Evolutionary conservation across 2,797 vertebrate genomes (phyloP).

Genomic region (Hyperoplus immaculatus): DNA sequence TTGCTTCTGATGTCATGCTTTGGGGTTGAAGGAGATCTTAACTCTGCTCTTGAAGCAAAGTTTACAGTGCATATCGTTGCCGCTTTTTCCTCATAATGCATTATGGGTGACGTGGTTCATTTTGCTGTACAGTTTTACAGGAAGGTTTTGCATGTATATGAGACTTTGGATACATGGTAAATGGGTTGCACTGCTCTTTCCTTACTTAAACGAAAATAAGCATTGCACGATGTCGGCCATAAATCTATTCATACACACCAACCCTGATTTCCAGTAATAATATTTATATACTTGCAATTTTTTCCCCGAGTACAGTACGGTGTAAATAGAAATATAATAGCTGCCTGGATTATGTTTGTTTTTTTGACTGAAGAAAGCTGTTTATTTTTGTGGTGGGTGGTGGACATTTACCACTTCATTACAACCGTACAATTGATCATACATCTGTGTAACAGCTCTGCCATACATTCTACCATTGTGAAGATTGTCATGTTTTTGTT

Average conservation of each 20-base stretch:
- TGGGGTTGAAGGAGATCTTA: constrained; percentile 17
- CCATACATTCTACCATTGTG: not conserved
- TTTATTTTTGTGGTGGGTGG: too few species aligned
- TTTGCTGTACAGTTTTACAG: not conserved
- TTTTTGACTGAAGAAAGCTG: not conserved
- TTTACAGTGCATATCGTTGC: not conserved
- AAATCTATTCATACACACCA: constrained; percentile 16
- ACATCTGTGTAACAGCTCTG: not conserved
- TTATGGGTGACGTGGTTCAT: not conserved
- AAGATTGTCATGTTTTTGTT: not conserved
- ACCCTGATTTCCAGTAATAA: constrained; percentile 20
- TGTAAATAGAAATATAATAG: constrained; percentile 5
- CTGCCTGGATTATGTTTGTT: not conserved
- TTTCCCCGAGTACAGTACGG: not conserved
- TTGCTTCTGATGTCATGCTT: constrained; percentile 25
- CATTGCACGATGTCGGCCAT: constrained; percentile 11
- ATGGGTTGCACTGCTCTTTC: constrained; percentile 10
- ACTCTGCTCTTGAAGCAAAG: not conserved
- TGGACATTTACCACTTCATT: not conserved
- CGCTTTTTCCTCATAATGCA: not conserved
- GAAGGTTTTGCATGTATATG: not conserved
- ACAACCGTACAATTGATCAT: not conserved
- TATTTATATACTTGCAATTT: constrained; percentile 8
- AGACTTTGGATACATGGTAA: not conserved
- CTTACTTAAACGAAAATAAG: constrained; percentile 7